phyloP scores from a whole-genome alignment of 2,113 vertebrate species.

The Rhinolophus ferrumequinum region DNA sequence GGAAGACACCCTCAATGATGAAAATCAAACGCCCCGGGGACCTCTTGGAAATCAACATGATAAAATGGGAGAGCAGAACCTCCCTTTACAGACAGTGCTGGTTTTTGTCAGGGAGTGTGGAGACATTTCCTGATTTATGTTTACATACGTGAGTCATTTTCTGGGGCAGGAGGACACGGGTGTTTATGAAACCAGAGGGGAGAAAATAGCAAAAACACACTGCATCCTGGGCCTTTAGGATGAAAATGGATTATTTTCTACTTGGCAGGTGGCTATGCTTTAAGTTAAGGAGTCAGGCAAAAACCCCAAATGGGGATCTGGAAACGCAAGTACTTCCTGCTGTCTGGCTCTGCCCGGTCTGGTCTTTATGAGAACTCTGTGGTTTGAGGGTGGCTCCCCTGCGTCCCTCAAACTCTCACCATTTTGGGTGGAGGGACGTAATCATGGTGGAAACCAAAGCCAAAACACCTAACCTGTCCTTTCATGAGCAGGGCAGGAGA shows the following conservation, averaged over 20 bases:
- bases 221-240: neutral
- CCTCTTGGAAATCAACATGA: neutral
- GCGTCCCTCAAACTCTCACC: neutral
- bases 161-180: neutral
- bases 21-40: neutral
- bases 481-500: too few species aligned
- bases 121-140: neutral
- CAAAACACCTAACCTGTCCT: neutral
- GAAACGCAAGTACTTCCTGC: neutral
- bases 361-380: neutral
- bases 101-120: neutral
- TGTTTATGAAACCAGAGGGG: neutral
- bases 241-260: neutral
- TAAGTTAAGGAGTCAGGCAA: neutral
- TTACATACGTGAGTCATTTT: neutral
- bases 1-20: neutral
- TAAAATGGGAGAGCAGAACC: neutral
- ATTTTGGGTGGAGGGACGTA: neutral
- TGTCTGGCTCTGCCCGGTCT: neutral
- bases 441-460: too few species aligned
- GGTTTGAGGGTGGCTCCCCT: neutral
- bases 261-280: neutral
- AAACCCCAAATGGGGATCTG: neutral
- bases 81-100: neutral
- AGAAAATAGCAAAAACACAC: neutral